Evolutionary conservation across 1,140 invertebrate species (phyloP).

Genomic region (Orius insidiosus): DNA sequence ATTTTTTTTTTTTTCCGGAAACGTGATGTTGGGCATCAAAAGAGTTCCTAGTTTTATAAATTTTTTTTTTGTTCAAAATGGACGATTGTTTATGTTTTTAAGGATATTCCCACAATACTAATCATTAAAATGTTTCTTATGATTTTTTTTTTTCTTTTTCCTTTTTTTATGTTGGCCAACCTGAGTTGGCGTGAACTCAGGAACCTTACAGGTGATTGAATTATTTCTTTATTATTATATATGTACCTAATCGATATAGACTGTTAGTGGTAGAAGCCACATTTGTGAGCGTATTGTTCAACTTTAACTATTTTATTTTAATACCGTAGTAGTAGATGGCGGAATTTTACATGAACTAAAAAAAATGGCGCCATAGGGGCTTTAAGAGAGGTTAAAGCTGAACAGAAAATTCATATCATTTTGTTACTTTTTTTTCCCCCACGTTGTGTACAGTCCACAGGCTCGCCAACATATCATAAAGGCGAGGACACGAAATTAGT

Average conservation of each 20-base stretch:
- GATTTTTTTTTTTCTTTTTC: slow-evolving; percentile 6
- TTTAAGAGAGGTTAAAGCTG: slow-evolving; percentile 9
- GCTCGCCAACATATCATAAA: slow-evolving; percentile 14
- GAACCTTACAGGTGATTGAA: too few relatives aligned
- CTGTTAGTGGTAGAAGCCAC: slow-evolving; percentile 15
- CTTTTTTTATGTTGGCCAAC: background rate
- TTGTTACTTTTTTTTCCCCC: slow-evolving; percentile 5
- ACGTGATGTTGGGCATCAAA: slow-evolving; percentile 1
- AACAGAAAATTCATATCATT: slow-evolving; percentile 10
- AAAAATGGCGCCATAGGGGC: too few relatives aligned
- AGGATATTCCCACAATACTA: slow-evolving; percentile 1
- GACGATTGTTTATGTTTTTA: too few relatives aligned
- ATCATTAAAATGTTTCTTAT: slow-evolving; percentile 6
- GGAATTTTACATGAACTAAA: too few relatives aligned
- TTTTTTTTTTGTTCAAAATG: slow-evolving; percentile 1
- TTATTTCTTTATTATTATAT: too few relatives aligned
- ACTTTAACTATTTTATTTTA: slow-evolving; percentile 13
- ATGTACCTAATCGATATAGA: slow-evolving; percentile 15
- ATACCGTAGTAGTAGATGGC: too few relatives aligned
- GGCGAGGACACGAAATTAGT: slow-evolving; percentile 7
- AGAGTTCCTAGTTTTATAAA: background rate
- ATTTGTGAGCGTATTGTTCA: slow-evolving; percentile 7
- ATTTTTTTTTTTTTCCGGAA: slow-evolving; percentile 4
- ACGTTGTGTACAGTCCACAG: slow-evolving; percentile 12
- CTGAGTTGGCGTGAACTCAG: too few relatives aligned